Conservation (phyloP, 2,797 vertebrate genomes). For the Yasuhikotakia modesta region DNA sequence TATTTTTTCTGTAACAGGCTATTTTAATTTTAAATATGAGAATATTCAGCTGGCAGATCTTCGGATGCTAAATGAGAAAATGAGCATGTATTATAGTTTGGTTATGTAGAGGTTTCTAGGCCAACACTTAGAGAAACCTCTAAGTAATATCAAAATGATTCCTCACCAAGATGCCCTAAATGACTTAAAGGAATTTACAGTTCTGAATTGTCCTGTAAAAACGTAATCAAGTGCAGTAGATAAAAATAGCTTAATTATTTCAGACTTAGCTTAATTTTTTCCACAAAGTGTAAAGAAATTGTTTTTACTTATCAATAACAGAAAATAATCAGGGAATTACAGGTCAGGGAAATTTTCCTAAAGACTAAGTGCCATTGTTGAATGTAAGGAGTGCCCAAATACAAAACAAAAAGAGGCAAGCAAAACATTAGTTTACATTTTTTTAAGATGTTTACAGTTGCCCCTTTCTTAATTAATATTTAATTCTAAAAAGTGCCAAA, state of each 20-base stretch:
- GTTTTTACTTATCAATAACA: constrained; percentile 33
- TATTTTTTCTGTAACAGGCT: background rate
- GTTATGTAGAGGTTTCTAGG: background rate
- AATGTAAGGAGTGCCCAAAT: constrained; percentile 63
- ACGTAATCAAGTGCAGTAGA: constrained; percentile 43
- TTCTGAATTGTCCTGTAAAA: constrained; percentile 48
- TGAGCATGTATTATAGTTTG: constrained; percentile 4
- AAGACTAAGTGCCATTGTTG: constrained; percentile 68
- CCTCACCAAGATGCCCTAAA: constrained; percentile 54
- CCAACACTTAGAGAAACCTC: no score
- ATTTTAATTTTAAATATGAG: constrained; percentile 3
- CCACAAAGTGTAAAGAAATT: constrained; percentile 39
- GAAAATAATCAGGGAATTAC: constrained; percentile 59
- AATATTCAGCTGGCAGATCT: background rate
- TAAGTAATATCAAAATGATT: constrained; percentile 53
- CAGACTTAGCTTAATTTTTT: background rate
- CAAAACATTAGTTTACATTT: constrained; percentile 70
- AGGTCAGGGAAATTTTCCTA: constrained; percentile 56
- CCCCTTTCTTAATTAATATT: constrained; percentile 55
- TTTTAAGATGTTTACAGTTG: constrained; percentile 62
- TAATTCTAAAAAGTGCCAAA: constrained; percentile 59
- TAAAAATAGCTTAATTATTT: background rate
- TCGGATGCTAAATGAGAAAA: constrained; percentile 9
- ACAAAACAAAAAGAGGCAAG: constrained; percentile 32
- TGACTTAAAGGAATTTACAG: constrained; percentile 41